phyloP scores from a whole-genome alignment of 2,888 invertebrate genomes.

The Chelonus formosanus region DNA sequence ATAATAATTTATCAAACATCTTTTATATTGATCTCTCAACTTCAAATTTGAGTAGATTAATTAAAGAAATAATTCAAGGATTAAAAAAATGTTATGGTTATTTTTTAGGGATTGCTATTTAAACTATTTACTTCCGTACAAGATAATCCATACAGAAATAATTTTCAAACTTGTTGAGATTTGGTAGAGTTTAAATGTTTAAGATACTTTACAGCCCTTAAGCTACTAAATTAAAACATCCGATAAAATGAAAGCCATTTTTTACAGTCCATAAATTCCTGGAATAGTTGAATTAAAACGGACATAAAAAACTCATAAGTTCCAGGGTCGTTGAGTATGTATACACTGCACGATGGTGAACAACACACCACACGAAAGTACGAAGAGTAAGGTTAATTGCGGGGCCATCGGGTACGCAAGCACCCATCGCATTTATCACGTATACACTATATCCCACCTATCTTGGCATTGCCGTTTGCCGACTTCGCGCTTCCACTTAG shows the following conservation, averaged over 20 bases:
- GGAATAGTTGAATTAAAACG: neutral
- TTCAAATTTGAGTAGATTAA: too few species aligned
- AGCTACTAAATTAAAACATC: neutral
- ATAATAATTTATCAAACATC: too few species aligned
- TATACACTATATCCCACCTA: constrained; percentile 3
- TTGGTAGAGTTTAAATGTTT: constrained; percentile 3
- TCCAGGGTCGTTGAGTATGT: neutral
- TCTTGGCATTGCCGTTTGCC: constrained; percentile 25
- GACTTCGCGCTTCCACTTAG: constrained; percentile 35
- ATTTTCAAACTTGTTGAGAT: neutral
- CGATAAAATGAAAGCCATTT: constrained; percentile 8
- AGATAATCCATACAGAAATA: neutral
- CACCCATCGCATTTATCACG: constrained; percentile 26
- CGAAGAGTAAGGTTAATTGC: constrained; percentile 45
- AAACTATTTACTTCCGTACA: too few species aligned
- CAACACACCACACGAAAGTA: constrained; percentile 37
- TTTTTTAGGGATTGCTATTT: too few species aligned
- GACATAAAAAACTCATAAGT: constrained; percentile 2
- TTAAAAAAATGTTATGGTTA: too few species aligned
- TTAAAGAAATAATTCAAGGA: too few species aligned
- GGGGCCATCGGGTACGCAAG: constrained; percentile 38
- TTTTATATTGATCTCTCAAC: too few species aligned
- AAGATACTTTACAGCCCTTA: neutral
- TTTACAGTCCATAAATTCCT: neutral
- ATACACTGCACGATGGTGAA: neutral